A percentile compares a stretch with the other conserved stretches of the same genome.
Evolutionary conservation across 2,888 invertebrate genomes (phyloP).

Genomic region (Xestia c-nigrum): DNA sequence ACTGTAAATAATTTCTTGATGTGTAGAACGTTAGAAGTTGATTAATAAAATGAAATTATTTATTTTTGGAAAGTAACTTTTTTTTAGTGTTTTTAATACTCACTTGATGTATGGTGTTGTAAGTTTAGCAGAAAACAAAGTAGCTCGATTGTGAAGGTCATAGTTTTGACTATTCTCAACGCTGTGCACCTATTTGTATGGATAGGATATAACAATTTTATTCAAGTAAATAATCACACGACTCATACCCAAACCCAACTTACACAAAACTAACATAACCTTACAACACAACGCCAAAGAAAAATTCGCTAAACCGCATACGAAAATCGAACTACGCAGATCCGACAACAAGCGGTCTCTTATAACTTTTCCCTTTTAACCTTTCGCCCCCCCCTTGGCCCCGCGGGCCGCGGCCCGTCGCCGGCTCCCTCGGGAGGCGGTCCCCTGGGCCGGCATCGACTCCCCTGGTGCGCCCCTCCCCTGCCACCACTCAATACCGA

Average conservation of each 20-base stretch:
- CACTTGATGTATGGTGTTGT: background rate
- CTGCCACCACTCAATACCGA: conserved; percentile 90
- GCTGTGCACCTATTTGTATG: background rate
- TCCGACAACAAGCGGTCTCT: conserved; percentile 89
- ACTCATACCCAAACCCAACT: conserved; percentile 23
- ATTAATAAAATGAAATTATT: no score
- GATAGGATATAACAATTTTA: background rate
- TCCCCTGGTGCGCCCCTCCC: conserved; percentile 82
- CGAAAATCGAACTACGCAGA: conserved; percentile 86
- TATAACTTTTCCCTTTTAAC: conserved; percentile 91
- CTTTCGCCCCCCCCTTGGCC: conserved; percentile 81
- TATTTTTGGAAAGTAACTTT: background rate
- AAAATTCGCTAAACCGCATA: conserved; percentile 79
- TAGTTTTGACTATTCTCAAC: background rate
- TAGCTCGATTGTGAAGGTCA: background rate
- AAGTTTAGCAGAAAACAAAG: no score
- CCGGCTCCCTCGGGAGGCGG: conserved; percentile 89
- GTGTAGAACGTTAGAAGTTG: background rate
- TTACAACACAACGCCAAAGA: conserved; percentile 46
- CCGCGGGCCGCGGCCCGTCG: conserved; percentile 71
- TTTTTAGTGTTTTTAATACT: conserved; percentile 1
- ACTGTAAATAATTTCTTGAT: conserved; percentile 39
- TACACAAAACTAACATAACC: conserved; percentile 47
- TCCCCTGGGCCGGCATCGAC: conserved; percentile 88
- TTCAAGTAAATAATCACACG: background rate